Conservation (phyloP, 2,113 vertebrate species). For the Peromyscus leucopus region DNA sequence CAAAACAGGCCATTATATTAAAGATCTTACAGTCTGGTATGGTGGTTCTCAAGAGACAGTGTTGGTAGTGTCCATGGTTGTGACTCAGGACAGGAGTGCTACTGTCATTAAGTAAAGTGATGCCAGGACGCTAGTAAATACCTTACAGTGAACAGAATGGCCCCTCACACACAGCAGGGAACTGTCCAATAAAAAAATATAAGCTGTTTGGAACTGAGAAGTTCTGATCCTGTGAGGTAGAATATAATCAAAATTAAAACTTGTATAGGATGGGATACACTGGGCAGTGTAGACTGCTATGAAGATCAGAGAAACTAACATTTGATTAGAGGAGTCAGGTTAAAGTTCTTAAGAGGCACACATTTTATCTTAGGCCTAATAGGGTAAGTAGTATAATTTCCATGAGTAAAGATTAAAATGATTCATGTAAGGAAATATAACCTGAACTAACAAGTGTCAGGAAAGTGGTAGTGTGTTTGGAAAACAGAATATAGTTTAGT, state of each 20-base stretch:
- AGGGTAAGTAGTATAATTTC: background rate
- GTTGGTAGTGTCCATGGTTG: background rate
- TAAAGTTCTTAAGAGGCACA: background rate
- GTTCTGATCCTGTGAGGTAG: background rate
- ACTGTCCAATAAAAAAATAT: background rate
- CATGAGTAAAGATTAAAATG: background rate
- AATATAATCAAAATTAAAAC: constrained; percentile 34
- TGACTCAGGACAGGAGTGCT: background rate
- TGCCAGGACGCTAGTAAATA: background rate
- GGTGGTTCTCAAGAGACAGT: constrained; percentile 16
- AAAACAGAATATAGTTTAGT: constrained; percentile 26
- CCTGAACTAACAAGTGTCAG: background rate
- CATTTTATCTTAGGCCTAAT: constrained; percentile 7
- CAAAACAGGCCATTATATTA: background rate
- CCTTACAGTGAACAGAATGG: background rate
- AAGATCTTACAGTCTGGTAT: background rate
- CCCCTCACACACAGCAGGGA: background rate
- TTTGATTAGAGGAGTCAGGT: constrained; percentile 8
- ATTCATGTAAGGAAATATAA: background rate
- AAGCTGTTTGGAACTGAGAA: background rate
- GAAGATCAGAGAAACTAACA: background rate
- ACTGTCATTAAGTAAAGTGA: background rate
- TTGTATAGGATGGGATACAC: background rate
- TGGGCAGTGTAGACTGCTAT: background rate
- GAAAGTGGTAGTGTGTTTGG: background rate